Conservation (phyloP, 2,113 vertebrate genomes). For the Arizona elegans region DNA sequence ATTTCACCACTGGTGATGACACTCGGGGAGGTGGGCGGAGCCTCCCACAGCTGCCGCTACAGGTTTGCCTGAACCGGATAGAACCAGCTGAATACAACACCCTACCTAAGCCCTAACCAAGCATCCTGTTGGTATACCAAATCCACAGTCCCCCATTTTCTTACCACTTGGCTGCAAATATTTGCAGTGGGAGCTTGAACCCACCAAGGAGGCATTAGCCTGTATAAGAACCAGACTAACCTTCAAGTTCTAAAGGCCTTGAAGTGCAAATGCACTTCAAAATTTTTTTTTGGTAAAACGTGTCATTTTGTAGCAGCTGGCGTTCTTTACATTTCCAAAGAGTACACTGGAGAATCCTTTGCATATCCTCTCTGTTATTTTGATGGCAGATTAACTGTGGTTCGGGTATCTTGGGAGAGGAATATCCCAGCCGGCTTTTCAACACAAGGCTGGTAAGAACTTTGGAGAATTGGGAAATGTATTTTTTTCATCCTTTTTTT, state of each 20-base stretch:
- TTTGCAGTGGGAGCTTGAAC: neutral
- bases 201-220: neutral
- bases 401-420: neutral
- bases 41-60: too few relatives aligned
- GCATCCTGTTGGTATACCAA: neutral
- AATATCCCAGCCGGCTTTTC: neutral
- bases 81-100: neutral
- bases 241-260: neutral
- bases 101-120: neutral
- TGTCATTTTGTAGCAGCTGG: neutral
- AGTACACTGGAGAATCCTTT: neutral
- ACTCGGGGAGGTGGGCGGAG: too few relatives aligned
- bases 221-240: neutral
- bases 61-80: too few relatives aligned
- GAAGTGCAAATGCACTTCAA: neutral
- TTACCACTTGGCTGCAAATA: neutral
- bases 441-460: neutral
- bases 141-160: neutral
- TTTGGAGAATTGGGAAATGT: neutral
- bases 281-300: neutral
- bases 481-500: neutral
- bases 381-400: neutral
- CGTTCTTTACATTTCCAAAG: neutral
- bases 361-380: neutral
- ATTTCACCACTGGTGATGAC: too few relatives aligned